Base-by-base conservation (phyloP, 2,797 vertebrate species). In the Sebastes taczanowskii region DNA sequence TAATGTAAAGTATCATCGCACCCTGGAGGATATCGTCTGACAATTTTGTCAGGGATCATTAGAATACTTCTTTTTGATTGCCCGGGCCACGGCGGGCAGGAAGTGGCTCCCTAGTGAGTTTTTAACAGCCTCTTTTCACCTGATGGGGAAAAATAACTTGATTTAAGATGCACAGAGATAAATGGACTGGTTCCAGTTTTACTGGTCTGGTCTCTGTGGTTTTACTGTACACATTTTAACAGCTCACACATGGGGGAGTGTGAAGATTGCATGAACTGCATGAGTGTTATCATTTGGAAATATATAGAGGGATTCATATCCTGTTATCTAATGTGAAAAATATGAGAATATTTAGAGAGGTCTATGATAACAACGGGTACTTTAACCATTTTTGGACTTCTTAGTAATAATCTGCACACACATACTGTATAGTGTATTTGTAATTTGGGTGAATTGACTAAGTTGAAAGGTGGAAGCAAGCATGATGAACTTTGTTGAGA, bases 11-110 rank as follows among this genome's bases (percentile, higher is more conserved):
- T 93, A 94, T 95, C 93, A 96, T 94, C 83, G 86, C 88, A 91
- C 95, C 93, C 95, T 83, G 78, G 94, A 92, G 95, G 92, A 93
- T 94, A 94, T 95, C 73, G 66, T 86, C 90, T 92, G 93, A 95
- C 92, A 82, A 79, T 92, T 94, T 91, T 95, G 94, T 95, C 94
- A 94, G 88, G 86, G 88, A 93, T 95, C 90, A 95, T 96, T 96
- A 94, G 89, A 94, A 92, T 94, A 90, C 85, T 81, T 91, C 83
- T 85, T 89, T 94, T 91, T 94, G 89, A 95, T 90, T 92, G 90
- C 85, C 67, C 52, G 3, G 84, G 64, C 77, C 81, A 73, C 11
- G 29, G 89, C 79, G 71, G 20, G 72, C 82, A 86, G 77, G 65
- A 88, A 88, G 82, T 78, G 60, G 78, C 77, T 91, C 92, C 86